Evolutionary conservation across 2,113 vertebrate genomes (phyloP).

Genomic region (Albula goreensis): DNA sequence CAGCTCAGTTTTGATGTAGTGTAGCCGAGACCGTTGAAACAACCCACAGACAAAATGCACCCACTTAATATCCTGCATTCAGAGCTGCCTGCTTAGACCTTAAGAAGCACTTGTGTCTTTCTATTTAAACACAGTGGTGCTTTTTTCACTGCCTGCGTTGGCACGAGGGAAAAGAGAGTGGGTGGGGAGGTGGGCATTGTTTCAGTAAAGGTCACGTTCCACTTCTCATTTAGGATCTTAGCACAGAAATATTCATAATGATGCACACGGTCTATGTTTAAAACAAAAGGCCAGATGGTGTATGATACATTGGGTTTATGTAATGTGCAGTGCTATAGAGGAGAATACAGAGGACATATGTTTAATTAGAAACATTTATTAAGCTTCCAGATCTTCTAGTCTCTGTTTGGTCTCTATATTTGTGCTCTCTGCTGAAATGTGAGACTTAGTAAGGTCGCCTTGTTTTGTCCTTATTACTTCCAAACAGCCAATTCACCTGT

Average conservation of each 20-base stretch:
- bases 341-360: not conserved
- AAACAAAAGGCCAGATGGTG: not conserved
- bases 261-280: not conserved
- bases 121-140: not conserved
- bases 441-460: not conserved
- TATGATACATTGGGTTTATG: not conserved
- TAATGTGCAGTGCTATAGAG: not conserved
- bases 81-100: not conserved
- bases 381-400: not conserved
- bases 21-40: no score
- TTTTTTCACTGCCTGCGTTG: not conserved
- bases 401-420: not conserved
- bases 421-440: not conserved
- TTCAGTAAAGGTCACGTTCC: not conserved
- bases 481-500: no score
- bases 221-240: not conserved
- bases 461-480: not conserved
- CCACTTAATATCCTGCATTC: not conserved
- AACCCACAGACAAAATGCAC: not conserved
- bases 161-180: not conserved
- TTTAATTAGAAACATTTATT: not conserved
- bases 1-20: no score
- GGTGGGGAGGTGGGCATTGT: not conserved
- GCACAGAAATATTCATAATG: not conserved
- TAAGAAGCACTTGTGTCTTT: not conserved